Conservation (phyloP, 2,888 invertebrate genomes). For the Stenoptilia bipunctidactyla region DNA sequence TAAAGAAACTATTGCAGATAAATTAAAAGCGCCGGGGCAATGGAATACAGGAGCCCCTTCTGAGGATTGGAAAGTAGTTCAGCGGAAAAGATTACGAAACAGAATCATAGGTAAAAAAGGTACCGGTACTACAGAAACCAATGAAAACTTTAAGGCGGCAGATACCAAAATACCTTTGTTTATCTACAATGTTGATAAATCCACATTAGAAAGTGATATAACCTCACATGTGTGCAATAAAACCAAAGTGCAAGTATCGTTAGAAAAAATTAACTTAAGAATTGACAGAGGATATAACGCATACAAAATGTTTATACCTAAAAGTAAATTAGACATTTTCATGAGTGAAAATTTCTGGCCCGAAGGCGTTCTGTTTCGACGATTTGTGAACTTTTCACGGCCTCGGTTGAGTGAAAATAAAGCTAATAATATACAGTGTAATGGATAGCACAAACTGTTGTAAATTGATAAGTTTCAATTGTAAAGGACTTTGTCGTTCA, state of each 20-base stretch:
- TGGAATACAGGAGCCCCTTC: slow-evolving; percentile 3
- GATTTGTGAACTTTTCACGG: slow-evolving; percentile 10
- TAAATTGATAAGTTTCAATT: slow-evolving; percentile 1
- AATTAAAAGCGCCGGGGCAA: no score
- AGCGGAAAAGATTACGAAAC: slow-evolving; percentile 10
- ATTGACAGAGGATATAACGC: slow-evolving; percentile 10
- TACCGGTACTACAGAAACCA: slow-evolving; percentile 2
- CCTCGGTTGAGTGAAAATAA: no score
- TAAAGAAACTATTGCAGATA: no score
- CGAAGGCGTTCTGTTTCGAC: slow-evolving; percentile 14
- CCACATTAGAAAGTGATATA: slow-evolving; percentile 11
- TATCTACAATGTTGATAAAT: slow-evolving; percentile 15
- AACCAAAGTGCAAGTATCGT: slow-evolving; percentile 7
- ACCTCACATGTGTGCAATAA: slow-evolving; percentile 11
- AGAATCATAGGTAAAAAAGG: slow-evolving; percentile 9
- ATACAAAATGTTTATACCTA: slow-evolving; percentile 16
- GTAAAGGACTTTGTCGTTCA: neutral
- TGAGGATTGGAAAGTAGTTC: slow-evolving; percentile 10
- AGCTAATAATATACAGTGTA: no score
- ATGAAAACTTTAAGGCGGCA: slow-evolving; percentile 15
- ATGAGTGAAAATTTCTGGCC: slow-evolving; percentile 16
- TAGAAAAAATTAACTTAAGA: slow-evolving; percentile 13
- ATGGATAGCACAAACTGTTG: neutral
- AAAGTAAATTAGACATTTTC: slow-evolving; percentile 11
- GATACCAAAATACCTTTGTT: slow-evolving; percentile 14